A percentile compares a stretch with the other conserved stretches of the same genome.
phyloP scores from a whole-genome alignment of 2,113 vertebrate species.

The Enhydra lutris region DNA sequence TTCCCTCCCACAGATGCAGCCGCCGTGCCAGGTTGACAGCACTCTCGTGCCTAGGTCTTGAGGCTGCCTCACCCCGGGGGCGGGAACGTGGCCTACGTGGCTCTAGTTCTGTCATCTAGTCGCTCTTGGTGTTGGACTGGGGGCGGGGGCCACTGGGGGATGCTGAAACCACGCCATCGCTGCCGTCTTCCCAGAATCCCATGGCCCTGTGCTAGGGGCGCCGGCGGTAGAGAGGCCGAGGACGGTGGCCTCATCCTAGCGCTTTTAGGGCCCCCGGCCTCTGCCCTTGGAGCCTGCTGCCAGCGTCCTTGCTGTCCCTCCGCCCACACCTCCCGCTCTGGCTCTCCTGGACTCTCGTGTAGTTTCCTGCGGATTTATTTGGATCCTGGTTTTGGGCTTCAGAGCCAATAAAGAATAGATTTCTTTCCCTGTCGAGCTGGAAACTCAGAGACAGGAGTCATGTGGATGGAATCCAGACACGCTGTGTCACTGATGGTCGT shows the following conservation, averaged over 20 bases:
- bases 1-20: background rate
- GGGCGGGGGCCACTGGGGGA: background rate
- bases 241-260: fast-evolving
- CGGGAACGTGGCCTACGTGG: too few relatives aligned
- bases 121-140: background rate
- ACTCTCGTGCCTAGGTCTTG: background rate
- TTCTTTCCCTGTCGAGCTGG: background rate
- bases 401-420: background rate
- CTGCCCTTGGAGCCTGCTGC: background rate
- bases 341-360: background rate
- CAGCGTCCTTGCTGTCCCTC: background rate
- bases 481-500: too few relatives aligned
- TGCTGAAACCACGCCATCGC: background rate
- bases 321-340: fast-evolving
- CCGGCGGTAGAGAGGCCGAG: background rate
- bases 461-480: background rate
- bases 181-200: background rate
- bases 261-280: fast-evolving
- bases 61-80: background rate
- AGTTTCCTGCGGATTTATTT: background rate
- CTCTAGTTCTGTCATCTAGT: background rate
- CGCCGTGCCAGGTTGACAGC: too few relatives aligned
- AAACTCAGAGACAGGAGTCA: background rate
- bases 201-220: fast-evolving
- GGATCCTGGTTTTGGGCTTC: background rate